Base-by-base conservation (phyloP, 2,113 vertebrate genomes). In the Elachura formosa region DNA sequence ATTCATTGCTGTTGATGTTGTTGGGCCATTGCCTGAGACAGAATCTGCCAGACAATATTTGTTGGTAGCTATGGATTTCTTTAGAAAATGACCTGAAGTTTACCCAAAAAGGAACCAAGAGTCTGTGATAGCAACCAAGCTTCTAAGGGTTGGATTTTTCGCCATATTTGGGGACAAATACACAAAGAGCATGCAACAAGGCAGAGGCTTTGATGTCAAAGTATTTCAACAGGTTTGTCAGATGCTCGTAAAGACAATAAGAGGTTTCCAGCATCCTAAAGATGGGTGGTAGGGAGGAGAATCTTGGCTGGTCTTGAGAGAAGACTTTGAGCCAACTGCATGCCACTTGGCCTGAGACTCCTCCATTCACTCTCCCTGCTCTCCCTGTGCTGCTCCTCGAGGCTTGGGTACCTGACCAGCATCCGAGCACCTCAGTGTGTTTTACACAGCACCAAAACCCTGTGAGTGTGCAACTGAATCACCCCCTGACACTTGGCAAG, bases 61-160 rank as follows among this genome's bases (percentile, higher is more conserved):
- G 91, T 76, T 94, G 91, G 93, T 97, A 97, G 93, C 89, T 89
- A 96, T 91, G 94, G 89, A 36, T 92, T 96, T 93, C 89, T 96
- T 73, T 24, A 93, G 74, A 94, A 95, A 96, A 93, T 73, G 81
- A 55, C 82, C 93, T 63, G 67, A 95, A 85, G 38, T 55, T 95
- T 95, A 69, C 94, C 84, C 89, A 77, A 95, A 94, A 95, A 97
- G 95, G 96, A 96, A 48, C 87, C 66, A 76, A 89, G 78, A 79
- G 8, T 33, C 77, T 85, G 15, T 45, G 54, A 82, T n/a, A 79
- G 77, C 41, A 82, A 94, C 84, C 66, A 76, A 72, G 67, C 33
- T 87, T 85, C 51, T 89, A 73, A 82, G 43, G 45, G 63, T 91
- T 43, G 38, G 62, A 76, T 95, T 96, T 73, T 96, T 97, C 93